Conservation (phyloP, 2,797 vertebrate species). For the Eurystomus glaucurus region DNA sequence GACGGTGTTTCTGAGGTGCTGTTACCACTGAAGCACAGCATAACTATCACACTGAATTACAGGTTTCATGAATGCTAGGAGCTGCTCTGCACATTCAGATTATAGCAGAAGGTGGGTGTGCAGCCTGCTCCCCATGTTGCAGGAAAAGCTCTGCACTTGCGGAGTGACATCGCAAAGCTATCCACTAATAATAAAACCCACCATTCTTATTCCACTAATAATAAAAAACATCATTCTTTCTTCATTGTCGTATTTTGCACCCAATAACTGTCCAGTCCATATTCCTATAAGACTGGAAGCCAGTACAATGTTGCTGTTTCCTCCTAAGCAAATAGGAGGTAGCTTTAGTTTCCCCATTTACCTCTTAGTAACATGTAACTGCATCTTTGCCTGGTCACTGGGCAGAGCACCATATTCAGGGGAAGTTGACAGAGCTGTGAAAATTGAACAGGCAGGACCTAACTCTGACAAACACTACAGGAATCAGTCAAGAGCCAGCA, state of each 20-base stretch:
- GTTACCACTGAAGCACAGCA: not conserved
- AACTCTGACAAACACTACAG: not conserved
- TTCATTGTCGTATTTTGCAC: not conserved
- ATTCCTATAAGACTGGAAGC: not conserved
- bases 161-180: not conserved
- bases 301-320: not conserved
- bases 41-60: not conserved
- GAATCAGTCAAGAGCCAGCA: not conserved
- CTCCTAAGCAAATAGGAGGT: not conserved
- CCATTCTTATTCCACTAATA: not conserved
- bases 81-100: not conserved
- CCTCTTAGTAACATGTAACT: rapidly evolving
- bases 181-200: rapidly evolving
- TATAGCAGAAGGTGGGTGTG: not conserved
- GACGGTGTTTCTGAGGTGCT: not conserved
- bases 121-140: not conserved
- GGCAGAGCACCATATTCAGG: not conserved
- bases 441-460: not conserved
- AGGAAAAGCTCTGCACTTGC: not conserved
- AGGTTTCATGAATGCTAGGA: not conserved
- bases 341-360: not conserved
- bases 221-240: not conserved
- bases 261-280: not conserved
- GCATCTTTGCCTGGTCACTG: not conserved
- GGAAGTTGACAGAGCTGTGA: not conserved